A percentile compares a stretch with the other conserved stretches of the same genome.
Evolutionary conservation across 23 tunicate species (phyloP).

Genomic region (Ascidia mentula): DNA sequence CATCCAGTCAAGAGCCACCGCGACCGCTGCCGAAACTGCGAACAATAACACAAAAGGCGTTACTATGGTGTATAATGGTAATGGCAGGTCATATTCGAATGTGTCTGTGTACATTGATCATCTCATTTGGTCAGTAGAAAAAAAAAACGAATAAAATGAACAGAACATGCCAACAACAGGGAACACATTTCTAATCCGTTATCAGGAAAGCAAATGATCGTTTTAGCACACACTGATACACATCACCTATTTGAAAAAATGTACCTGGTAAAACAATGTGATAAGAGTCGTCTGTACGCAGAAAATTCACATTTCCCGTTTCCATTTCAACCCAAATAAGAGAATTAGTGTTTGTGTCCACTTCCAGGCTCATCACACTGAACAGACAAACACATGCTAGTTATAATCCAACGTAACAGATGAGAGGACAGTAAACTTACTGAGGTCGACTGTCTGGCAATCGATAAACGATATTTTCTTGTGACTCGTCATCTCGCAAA

Average conservation of each 20-base stretch:
- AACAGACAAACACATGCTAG: too few species aligned
- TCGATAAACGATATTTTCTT: neutral
- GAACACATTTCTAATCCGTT: too few species aligned
- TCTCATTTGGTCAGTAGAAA: too few species aligned
- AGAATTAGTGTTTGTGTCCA: neutral
- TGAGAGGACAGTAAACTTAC: neutral
- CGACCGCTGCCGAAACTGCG: conserved; percentile 2
- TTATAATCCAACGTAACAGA: too few species aligned
- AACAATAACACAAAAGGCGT: too few species aligned
- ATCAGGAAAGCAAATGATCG: too few species aligned
- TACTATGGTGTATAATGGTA: too few species aligned
- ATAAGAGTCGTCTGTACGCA: neutral
- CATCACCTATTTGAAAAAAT: neutral
- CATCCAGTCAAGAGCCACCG: conserved; percentile 26
- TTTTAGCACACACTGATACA: too few species aligned
- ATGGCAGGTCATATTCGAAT: too few species aligned
- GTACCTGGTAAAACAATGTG: neutral
- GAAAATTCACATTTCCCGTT: conserved; percentile 1
- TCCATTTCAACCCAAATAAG: conserved; percentile 15
- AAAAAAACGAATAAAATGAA: too few species aligned
- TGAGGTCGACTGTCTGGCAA: neutral
- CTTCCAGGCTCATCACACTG: neutral
- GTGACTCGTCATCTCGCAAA: neutral
- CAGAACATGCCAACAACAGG: too few species aligned
- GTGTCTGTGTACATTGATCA: too few species aligned